Percentiles rank a stretch among this genome's conserved stretches.
These are phyloP conservation scores for Cynaeus angustus DNA, from an alignment of 2,888 invertebrate genomes.

Conservation along the genomic window DNA sequence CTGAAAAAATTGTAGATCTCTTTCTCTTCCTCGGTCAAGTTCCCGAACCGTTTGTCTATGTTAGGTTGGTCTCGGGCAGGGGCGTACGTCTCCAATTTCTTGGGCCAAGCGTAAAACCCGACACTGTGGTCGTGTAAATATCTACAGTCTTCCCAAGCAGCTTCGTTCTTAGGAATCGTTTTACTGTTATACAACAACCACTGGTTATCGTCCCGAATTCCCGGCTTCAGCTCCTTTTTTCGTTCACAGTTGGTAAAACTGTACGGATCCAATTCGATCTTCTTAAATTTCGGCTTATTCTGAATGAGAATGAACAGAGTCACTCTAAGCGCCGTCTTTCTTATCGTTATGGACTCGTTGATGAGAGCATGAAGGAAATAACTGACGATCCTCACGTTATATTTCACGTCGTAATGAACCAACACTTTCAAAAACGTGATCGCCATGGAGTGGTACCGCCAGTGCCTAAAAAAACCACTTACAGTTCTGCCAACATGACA, in stretches of 20 bases:
- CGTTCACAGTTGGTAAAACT: constrained; percentile 64
- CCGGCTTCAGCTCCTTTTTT: constrained; percentile 66
- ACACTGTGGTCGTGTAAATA: constrained; percentile 80
- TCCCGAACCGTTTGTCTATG: constrained; percentile 71
- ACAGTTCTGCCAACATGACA: constrained; percentile 7
- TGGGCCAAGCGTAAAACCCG: constrained; percentile 75
- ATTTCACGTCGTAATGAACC: constrained; percentile 81
- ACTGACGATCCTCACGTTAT: constrained; percentile 78
- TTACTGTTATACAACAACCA: constrained; percentile 83
- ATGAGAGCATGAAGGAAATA: constrained; percentile 79
- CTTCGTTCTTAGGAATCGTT: constrained; percentile 76
- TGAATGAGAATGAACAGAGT: constrained; percentile 81
- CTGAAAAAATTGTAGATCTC: constrained; percentile 81
- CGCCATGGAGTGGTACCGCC: constrained; percentile 87
- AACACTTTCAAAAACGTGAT: constrained; percentile 83
- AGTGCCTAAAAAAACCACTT: constrained; percentile 76
- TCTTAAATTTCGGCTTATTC: constrained; percentile 80
- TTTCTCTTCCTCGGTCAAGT: constrained; percentile 79
- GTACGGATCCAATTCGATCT: constrained; percentile 75
- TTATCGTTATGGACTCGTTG: constrained; percentile 86
- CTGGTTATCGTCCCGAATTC: constrained; percentile 80
- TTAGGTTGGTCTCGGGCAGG: constrained; percentile 78
- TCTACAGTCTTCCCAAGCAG: constrained; percentile 84
- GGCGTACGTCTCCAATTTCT: constrained; percentile 77
- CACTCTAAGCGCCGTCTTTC: constrained; percentile 80